phyloP scores from a whole-genome alignment of 1,140 invertebrate genomes.

The Papilio machaon region DNA sequence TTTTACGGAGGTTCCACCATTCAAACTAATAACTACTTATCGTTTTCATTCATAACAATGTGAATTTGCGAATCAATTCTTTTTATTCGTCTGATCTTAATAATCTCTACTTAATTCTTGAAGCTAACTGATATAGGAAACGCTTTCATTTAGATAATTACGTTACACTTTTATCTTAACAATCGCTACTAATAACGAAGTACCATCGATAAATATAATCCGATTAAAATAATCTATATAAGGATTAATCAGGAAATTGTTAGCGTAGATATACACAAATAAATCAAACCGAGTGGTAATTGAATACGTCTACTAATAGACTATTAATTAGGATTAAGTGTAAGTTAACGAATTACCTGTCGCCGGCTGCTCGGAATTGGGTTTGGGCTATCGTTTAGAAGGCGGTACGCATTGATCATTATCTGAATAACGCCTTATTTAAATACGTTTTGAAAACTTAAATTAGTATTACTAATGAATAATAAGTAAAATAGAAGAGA shows the following conservation, averaged over 20 bases:
- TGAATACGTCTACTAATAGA: slow-evolving; percentile 72
- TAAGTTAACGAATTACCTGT: slow-evolving; percentile 63
- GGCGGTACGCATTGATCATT: slow-evolving; percentile 8
- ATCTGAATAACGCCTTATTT: slow-evolving; percentile 1
- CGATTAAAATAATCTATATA: slow-evolving; percentile 55
- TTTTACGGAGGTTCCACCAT: neutral
- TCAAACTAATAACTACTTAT: neutral
- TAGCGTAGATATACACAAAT: slow-evolving; percentile 53
- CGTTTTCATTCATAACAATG: neutral
- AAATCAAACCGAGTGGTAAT: slow-evolving; percentile 71
- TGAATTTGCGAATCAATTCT: neutral
- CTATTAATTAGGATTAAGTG: slow-evolving; percentile 75
- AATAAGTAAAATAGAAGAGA: no score
- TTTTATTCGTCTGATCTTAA: neutral
- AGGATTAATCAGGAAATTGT: slow-evolving; percentile 57
- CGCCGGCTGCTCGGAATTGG: slow-evolving; percentile 48
- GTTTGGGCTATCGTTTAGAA: slow-evolving; percentile 43
- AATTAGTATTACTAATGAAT: neutral
- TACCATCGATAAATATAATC: slow-evolving; percentile 52
- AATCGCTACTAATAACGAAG: slow-evolving; percentile 29
- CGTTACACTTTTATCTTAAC: slow-evolving; percentile 1
- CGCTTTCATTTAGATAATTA: neutral
- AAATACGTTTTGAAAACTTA: neutral
- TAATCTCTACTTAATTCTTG: neutral
- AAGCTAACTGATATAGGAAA: neutral